A percentile compares a stretch with the other conserved stretches of the same genome.
Conservation (phyloP, 2,888 invertebrate genomes). For the Rhingia campestris region DNA sequence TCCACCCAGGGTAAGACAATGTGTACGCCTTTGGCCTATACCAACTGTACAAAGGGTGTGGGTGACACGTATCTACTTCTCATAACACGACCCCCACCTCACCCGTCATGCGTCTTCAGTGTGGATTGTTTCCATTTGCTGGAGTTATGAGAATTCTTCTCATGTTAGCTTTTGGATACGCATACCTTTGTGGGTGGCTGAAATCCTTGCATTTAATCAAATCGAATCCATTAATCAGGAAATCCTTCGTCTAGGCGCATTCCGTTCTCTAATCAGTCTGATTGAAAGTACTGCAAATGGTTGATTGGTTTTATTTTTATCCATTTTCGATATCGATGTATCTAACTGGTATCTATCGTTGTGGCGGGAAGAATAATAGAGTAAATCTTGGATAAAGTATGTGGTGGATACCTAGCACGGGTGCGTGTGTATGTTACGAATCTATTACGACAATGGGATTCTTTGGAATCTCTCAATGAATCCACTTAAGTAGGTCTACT, state of each 20-base stretch:
- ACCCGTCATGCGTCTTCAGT: slow-evolving; percentile 18
- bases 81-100: slow-evolving; percentile 5
- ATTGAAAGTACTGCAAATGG: slow-evolving; percentile 64
- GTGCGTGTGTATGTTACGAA: slow-evolving; percentile 28
- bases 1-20: slow-evolving; percentile 38
- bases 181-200: slow-evolving; percentile 37
- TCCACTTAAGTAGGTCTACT: slow-evolving; percentile 26
- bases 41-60: slow-evolving; percentile 9
- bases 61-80: slow-evolving; percentile 17
- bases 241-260: slow-evolving; percentile 8
- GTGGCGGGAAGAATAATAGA: slow-evolving; percentile 52
- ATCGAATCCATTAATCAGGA: slow-evolving; percentile 68
- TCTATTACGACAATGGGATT: slow-evolving; percentile 56
- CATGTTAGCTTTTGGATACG: slow-evolving; percentile 29
- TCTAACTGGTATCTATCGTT: slow-evolving; percentile 2
- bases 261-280: slow-evolving; percentile 62
- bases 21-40: slow-evolving; percentile 47
- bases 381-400: slow-evolving; percentile 50
- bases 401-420: slow-evolving; percentile 27
- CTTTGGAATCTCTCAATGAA: slow-evolving; percentile 33
- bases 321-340: slow-evolving; percentile 21
- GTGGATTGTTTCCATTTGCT: slow-evolving; percentile 56
- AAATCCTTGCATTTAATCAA: slow-evolving; percentile 69
- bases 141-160: slow-evolving; percentile 56
- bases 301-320: slow-evolving; percentile 61